phyloP scores from a whole-genome alignment of 2,797 vertebrate genomes.

The Poeciliopsis turneri region DNA sequence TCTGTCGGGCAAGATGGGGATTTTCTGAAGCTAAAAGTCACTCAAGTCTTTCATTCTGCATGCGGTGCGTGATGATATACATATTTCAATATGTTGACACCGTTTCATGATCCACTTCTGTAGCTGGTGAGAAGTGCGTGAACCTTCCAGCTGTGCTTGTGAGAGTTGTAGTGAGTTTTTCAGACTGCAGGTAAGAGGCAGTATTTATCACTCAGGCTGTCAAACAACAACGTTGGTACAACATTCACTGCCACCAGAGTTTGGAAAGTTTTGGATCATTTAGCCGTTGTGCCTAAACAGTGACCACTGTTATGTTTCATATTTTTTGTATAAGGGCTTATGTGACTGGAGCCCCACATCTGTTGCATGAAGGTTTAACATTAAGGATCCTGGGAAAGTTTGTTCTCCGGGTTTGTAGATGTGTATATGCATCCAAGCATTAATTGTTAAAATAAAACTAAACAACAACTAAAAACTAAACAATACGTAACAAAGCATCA shows the following conservation, averaged over 20 bases:
- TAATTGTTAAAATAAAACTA: background rate
- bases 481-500: background rate
- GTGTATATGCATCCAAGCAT: background rate
- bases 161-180: background rate
- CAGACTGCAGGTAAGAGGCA: background rate
- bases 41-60: background rate
- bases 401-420: background rate
- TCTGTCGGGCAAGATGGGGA: background rate
- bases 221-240: background rate
- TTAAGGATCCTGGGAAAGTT: background rate
- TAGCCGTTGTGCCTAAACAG: background rate
- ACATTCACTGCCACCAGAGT: background rate
- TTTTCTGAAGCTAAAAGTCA: background rate
- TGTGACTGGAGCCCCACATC: background rate
- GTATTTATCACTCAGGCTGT: background rate
- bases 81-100: too few relatives aligned
- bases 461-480: background rate
- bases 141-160: background rate
- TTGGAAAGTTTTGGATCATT: background rate
- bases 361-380: background rate
- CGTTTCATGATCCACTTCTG: background rate
- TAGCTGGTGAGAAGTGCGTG: background rate
- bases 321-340: background rate
- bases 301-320: background rate
- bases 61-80: background rate